These are phyloP conservation scores for Lacerta bilineata DNA, from an alignment of 2,797 vertebrate species.

Conservation along the genomic window DNA sequence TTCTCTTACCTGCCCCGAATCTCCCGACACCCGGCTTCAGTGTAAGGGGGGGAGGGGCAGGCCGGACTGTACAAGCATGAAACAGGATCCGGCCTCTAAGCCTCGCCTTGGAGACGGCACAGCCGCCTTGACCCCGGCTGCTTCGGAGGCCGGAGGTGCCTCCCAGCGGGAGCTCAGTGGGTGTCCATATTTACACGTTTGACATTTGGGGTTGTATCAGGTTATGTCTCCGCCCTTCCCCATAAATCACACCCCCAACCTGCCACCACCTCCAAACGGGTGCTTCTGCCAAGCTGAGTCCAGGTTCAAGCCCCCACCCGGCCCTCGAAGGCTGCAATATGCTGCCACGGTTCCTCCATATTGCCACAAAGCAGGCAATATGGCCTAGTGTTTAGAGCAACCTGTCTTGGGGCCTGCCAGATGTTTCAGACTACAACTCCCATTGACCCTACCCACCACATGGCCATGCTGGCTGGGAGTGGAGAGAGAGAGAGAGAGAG, in stretches of 20 bases:
- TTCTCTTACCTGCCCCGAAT: too few species aligned
- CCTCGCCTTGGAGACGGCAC: background rate
- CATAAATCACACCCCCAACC: background rate
- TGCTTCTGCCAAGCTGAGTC: too few species aligned
- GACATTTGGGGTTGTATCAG: slow-evolving; percentile 10
- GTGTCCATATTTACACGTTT: background rate
- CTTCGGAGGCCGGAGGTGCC: background rate
- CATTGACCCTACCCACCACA: too few species aligned
- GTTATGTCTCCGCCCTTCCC: background rate
- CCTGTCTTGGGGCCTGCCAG: too few species aligned
- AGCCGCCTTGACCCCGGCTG: background rate
- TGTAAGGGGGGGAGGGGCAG: background rate
- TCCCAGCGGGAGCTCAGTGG: background rate
- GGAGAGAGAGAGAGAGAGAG: too few species aligned
- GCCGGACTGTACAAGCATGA: background rate
- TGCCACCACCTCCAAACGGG: background rate
- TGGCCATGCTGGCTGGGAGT: too few species aligned
- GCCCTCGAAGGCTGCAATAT: too few species aligned
- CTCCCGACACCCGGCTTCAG: too few species aligned
- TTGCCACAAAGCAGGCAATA: too few species aligned
- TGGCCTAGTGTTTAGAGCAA: too few species aligned
- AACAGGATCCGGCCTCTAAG: background rate
- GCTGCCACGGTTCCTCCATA: background rate
- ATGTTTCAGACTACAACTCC: too few species aligned
- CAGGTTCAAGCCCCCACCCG: background rate